Evolutionary conservation across 2,113 vertebrate species (phyloP).

Genomic region (Haemorhous mexicanus): DNA sequence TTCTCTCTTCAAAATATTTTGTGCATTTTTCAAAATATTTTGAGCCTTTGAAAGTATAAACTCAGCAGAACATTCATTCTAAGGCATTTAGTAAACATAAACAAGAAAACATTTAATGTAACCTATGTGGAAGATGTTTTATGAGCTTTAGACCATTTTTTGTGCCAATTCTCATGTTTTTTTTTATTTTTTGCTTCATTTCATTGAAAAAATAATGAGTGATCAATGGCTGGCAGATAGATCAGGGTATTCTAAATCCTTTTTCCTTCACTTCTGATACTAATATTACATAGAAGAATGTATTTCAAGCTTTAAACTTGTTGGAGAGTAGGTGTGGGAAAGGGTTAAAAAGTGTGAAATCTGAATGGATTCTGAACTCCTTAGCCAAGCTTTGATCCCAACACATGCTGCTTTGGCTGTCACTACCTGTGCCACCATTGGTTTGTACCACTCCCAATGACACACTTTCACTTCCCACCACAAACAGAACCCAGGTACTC

Average conservation of each 20-base stretch:
- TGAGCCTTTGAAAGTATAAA: neutral
- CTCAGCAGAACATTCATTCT: neutral
- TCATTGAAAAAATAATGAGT: neutral
- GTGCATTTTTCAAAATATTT: neutral
- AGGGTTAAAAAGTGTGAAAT: neutral
- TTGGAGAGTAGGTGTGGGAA: neutral
- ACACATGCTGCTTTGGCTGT: neutral
- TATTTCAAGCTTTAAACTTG: neutral
- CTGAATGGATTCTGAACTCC: neutral
- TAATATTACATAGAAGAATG: neutral
- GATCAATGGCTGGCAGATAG: neutral
- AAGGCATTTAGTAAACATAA: neutral
- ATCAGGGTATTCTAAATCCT: neutral
- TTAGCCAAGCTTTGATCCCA: neutral
- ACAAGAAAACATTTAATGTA: neutral
- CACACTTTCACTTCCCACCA: neutral
- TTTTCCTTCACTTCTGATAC: neutral
- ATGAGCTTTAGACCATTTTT: neutral
- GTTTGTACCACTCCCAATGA: neutral
- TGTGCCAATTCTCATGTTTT: neutral
- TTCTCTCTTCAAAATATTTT: neutral
- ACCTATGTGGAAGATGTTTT: neutral
- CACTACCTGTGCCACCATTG: neutral
- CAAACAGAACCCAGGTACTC: neutral
- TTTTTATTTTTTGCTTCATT: neutral